These are phyloP conservation scores for Himalopsyche phryganea DNA, from an alignment of 1,140 invertebrate species.

Conservation along the genomic window DNA sequence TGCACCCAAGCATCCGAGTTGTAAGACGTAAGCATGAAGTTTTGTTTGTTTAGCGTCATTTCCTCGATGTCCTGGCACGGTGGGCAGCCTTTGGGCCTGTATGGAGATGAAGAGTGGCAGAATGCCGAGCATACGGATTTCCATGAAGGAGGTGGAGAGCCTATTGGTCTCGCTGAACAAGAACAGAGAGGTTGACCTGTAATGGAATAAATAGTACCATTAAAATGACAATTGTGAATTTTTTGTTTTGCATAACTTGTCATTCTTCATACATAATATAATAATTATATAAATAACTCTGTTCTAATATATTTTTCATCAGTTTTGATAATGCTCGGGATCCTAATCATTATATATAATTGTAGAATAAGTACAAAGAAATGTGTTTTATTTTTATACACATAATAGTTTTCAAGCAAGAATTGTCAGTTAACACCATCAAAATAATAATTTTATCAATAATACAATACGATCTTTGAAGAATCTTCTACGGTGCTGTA, in stretches of 20 bases:
- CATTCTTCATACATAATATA: not conserved
- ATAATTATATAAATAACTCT: too few species aligned
- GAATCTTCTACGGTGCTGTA: too few species aligned
- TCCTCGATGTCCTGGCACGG: constrained; percentile 13
- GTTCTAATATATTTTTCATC: too few species aligned
- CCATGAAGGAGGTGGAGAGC: constrained; percentile 17
- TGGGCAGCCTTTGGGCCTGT: constrained; percentile 34
- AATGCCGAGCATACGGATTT: constrained; percentile 38
- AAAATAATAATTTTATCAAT: too few species aligned
- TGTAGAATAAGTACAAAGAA: too few species aligned
- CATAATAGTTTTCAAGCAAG: too few species aligned
- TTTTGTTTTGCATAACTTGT: not conserved
- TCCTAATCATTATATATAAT: too few species aligned
- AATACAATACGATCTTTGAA: too few species aligned
- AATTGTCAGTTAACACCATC: too few species aligned
- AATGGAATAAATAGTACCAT: not conserved
- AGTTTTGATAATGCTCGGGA: too few species aligned
- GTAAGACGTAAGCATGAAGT: not conserved
- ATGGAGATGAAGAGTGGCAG: constrained; percentile 35
- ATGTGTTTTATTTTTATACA: too few species aligned
- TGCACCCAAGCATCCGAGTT: constrained; percentile 36
- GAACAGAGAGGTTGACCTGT: constrained; percentile 26
- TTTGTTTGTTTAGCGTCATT: not conserved
- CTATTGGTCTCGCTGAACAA: not conserved
- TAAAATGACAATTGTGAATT: not conserved